A percentile compares a stretch with the other conserved stretches of the same genome.
These are phyloP conservation scores for Agapetus fuscipes DNA, from an alignment of 2,888 invertebrate species.

Conservation along the genomic window DNA sequence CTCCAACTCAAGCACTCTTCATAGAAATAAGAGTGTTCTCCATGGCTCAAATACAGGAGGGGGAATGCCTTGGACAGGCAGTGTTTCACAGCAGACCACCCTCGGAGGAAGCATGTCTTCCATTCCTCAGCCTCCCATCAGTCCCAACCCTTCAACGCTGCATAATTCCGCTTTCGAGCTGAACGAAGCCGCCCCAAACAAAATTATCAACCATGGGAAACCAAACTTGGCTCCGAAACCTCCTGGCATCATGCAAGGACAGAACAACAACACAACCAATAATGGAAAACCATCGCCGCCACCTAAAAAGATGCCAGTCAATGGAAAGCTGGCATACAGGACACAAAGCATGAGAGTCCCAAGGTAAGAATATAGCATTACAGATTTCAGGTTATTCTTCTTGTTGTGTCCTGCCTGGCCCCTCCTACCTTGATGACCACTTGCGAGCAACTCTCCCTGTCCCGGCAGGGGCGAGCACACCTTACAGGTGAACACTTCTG, in stretches of 20 bases:
- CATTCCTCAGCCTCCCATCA: slow-evolving; percentile 33
- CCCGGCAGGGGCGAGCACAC: no score
- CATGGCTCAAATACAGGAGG: slow-evolving; percentile 24
- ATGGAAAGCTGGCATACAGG: slow-evolving; percentile 53
- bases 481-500: no score
- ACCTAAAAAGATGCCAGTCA: slow-evolving; percentile 52
- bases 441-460: no score
- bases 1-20: slow-evolving; percentile 30
- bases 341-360: slow-evolving; percentile 81
- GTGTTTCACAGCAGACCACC: slow-evolving; percentile 10
- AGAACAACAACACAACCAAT: slow-evolving; percentile 20
- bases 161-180: slow-evolving; percentile 6
- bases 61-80: slow-evolving; percentile 23
- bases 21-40: slow-evolving; percentile 38
- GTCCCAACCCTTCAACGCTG: slow-evolving; percentile 7
- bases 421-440: no score
- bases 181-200: slow-evolving; percentile 3
- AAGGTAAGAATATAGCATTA: slow-evolving; percentile 42
- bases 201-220: slow-evolving; percentile 54
- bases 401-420: no score
- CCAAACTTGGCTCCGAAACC: slow-evolving; percentile 80
- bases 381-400: no score
- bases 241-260: slow-evolving; percentile 37
- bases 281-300: slow-evolving; percentile 52
- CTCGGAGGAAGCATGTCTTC: slow-evolving; percentile 42